A percentile compares a stretch with the other conserved stretches of the same genome.
These are phyloP conservation scores for Varanus salvator DNA, from an alignment of 2,113 vertebrate species.

Conservation along the genomic window DNA sequence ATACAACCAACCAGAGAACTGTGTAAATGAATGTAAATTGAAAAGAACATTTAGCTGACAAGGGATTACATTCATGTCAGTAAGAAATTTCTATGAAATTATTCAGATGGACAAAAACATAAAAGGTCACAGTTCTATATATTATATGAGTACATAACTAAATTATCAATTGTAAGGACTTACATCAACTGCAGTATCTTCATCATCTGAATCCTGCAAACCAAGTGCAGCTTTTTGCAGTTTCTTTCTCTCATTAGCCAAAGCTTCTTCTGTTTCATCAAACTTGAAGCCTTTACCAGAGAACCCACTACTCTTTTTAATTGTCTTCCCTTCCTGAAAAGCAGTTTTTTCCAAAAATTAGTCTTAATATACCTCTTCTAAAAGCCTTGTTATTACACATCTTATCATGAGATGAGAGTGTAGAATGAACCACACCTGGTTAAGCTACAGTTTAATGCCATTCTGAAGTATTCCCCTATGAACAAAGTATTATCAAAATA, in stretches of 20 bases:
- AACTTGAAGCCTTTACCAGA: constrained; percentile 99
- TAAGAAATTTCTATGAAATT: not conserved
- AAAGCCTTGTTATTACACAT: not conserved
- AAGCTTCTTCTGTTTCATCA: constrained; percentile 95
- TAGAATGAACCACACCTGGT: not conserved
- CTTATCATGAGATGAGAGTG: not conserved
- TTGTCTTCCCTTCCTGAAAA: constrained; percentile 92
- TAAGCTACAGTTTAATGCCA: not conserved
- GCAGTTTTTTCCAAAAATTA: constrained; percentile 14
- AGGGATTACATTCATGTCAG: not conserved
- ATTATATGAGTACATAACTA: not conserved
- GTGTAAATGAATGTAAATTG: not conserved
- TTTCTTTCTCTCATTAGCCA: constrained; percentile 98
- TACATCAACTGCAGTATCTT: constrained; percentile 94
- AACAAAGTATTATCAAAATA: not conserved
- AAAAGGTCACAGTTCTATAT: not conserved
- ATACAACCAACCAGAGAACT: no score
- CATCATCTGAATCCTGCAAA: constrained; percentile 97
- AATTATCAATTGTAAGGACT: constrained; percentile 66
- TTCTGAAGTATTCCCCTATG: not conserved
- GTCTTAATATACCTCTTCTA: constrained; percentile 8
- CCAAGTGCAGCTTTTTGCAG: constrained; percentile 97
- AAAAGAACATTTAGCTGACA: not conserved
- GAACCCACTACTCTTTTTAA: constrained; percentile 98
- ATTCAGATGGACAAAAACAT: not conserved